These are phyloP conservation scores for Corythoichthys haematopterus DNA, from an alignment of 2,113 vertebrate genomes.

Conservation along the genomic window DNA sequence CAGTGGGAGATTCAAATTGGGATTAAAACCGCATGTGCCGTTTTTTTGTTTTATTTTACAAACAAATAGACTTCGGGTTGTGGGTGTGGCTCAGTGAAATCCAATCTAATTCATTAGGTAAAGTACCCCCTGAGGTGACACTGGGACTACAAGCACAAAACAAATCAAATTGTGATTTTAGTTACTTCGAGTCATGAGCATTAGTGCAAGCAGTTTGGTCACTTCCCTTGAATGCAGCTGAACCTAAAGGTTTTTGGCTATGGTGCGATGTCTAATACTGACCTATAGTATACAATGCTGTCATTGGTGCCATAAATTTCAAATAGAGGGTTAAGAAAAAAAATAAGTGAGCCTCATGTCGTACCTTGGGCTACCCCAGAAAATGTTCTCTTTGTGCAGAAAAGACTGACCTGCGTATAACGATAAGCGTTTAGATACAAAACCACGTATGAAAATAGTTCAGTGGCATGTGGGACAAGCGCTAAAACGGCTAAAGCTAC, in stretches of 20 bases:
- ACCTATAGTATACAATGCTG: background rate
- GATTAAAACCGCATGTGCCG: no score
- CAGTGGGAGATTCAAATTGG: no score
- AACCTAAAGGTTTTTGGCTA: background rate
- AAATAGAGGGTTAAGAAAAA: background rate
- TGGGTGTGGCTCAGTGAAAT: no score
- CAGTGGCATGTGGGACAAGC: background rate
- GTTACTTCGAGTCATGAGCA: background rate
- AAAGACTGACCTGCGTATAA: background rate
- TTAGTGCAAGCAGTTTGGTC: background rate
- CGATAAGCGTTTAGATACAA: slow-evolving; percentile 11
- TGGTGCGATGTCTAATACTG: background rate
- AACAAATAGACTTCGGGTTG: no score
- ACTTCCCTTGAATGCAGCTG: background rate
- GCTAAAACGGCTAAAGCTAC: slow-evolving; percentile 4
- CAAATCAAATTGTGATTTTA: background rate
- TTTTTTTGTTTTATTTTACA: no score
- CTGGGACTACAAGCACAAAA: no score
- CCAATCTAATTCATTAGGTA: no score
- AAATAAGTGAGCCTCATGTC: background rate
- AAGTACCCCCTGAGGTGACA: no score
- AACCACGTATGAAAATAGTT: slow-evolving; percentile 29
- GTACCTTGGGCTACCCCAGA: background rate
- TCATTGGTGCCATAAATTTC: background rate
- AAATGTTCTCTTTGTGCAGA: background rate